phyloP scores from a whole-genome alignment of 2,888 invertebrate species.

The Beris chalybata region DNA sequence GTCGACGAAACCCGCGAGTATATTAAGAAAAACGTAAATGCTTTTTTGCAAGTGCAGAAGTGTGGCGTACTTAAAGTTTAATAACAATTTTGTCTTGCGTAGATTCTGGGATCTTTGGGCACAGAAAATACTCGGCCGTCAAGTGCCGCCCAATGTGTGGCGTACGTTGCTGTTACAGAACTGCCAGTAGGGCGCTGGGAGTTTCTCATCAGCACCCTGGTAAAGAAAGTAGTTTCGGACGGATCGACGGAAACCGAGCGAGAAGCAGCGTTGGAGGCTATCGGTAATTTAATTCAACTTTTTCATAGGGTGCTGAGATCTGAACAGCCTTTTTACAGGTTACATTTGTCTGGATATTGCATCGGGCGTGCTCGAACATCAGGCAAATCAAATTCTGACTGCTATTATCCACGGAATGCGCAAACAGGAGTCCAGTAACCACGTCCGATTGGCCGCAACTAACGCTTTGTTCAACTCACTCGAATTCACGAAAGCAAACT shows the following conservation, averaged over 20 bases:
- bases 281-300: constrained; percentile 63
- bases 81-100: constrained; percentile 1
- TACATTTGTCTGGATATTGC: constrained; percentile 99
- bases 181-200: constrained; percentile 91
- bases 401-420: constrained; percentile 99
- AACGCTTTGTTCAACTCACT: constrained; percentile 95
- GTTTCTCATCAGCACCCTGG: constrained; percentile 83
- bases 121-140: constrained; percentile 95
- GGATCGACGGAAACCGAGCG: constrained; percentile 90
- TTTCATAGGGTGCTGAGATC: background rate
- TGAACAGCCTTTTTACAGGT: constrained; percentile 48
- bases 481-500: constrained; percentile 98
- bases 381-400: constrained; percentile 95
- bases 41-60: background rate
- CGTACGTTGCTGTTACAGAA: constrained; percentile 96
- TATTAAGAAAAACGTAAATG: constrained; percentile 88
- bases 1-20: constrained; percentile 83
- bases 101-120: constrained; percentile 92
- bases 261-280: constrained; percentile 95
- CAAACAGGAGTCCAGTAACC: constrained; percentile 86
- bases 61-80: too few species aligned
- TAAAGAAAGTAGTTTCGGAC: constrained; percentile 85
- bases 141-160: constrained; percentile 98
- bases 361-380: constrained; percentile 85
- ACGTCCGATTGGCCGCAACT: constrained; percentile 95